Base-by-base conservation (phyloP, 2,888 invertebrate species). In the Chymomyza caudatula region DNA sequence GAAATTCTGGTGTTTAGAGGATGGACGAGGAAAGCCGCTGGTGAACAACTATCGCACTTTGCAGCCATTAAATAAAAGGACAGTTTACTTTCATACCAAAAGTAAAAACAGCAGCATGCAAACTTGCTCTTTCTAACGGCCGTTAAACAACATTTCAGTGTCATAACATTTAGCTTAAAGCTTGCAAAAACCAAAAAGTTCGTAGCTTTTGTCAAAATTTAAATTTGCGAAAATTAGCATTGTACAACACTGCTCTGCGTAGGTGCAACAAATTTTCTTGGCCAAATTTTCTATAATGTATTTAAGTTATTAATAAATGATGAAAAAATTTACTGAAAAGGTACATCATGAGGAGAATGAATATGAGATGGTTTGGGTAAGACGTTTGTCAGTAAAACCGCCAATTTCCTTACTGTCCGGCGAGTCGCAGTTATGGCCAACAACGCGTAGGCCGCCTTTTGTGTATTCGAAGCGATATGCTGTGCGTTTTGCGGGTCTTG, bases 401-500 rank as follows among this genome's bases (percentile, higher is more conserved):
- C 29, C 19, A 29, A 19, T 47, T 47, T 1, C 19, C 2, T 8
- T 37, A 11, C 1, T 11, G 8, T 13, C 29, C 29, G 11, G 29
- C 11, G 29, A 37, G 13, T 58, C 19, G n/a, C n/a, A 37, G 19
- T n/a, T 4, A 20, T 4, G 17, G 42, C 13, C 20, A 37, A 37
- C 17, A 23, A 44, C 44, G 29, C 20, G 22, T 19, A 77, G 67
- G 67, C 93, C 94, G 92, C 96, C 97, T 0, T 93, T 97, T 65
- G 93, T 97, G 2, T 97, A 96, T 88, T 92, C 94, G 70, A 91
- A 93, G 15, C 93, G 93, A 62, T 97, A 97, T 89, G 95, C 96
- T 88, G 96, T 97, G 37, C 92, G 93, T 29, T 95, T 96, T 89
- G 91, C 93, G 85, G 96, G 96, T 11, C 91, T 97, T 65, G 96